Conservation (phyloP, 2,113 vertebrate genomes). For the Centropus unirufus region DNA sequence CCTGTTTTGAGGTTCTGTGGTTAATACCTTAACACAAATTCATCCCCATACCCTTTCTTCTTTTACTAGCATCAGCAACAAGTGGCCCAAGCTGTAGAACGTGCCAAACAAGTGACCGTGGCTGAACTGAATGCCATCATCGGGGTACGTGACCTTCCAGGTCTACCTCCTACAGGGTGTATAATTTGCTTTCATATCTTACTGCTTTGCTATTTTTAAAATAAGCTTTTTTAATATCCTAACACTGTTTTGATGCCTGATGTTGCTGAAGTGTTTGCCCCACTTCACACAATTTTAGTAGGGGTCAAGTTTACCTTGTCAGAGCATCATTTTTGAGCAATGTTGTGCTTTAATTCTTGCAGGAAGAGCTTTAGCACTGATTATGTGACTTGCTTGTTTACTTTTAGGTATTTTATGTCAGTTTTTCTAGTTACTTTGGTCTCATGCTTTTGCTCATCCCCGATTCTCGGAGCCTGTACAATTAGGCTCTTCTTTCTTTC, state of each 20-base stretch:
- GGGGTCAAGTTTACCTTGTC: not conserved
- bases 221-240: not conserved
- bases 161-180: conserved; percentile 95
- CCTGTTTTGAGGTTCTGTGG: not conserved
- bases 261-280: not conserved
- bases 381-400: conserved; percentile 13
- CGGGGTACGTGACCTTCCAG: conserved; percentile 95
- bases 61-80: conserved; percentile 92
- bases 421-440: conserved; percentile 47
- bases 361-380: not conserved
- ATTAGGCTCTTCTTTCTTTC: conserved; percentile 35
- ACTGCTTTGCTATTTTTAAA: conserved; percentile 70
- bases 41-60: not conserved
- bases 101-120: conserved; percentile 99
- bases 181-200: conserved; percentile 89
- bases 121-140: conserved; percentile 97
- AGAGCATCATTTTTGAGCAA: not conserved
- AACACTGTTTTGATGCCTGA: not conserved
- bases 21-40: conserved; percentile 7
- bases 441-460: conserved; percentile 40
- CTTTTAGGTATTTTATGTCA: not conserved
- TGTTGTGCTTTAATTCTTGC: not conserved
- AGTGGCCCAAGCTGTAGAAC: conserved; percentile 96
- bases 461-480: conserved; percentile 36
- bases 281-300: not conserved